phyloP scores from a whole-genome alignment of 1,140 invertebrate genomes.

The Achatina immaculata region DNA sequence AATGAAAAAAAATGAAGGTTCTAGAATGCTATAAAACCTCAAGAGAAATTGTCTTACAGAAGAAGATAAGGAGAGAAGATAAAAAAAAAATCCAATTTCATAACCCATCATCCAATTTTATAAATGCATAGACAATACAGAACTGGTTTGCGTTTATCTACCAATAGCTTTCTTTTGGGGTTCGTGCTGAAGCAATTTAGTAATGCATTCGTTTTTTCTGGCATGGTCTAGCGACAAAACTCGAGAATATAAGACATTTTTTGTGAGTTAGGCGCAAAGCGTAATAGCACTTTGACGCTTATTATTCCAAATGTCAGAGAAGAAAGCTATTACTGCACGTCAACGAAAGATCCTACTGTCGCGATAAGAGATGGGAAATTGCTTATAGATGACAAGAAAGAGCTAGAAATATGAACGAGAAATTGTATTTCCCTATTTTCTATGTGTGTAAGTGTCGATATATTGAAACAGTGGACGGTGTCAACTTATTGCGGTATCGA shows the following conservation, averaged over 20 bases:
- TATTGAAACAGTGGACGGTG: not conserved
- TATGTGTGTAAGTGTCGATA: not conserved
- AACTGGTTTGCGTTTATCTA: not conserved
- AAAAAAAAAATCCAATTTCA: not conserved
- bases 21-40: not conserved
- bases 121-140: not conserved
- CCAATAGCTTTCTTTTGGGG: not conserved
- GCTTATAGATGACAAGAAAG: not conserved
- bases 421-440: not conserved
- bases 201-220: slow-evolving; percentile 1
- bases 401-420: not conserved
- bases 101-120: not conserved
- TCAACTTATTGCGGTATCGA: not conserved
- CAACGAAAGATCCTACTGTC: not conserved
- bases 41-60: not conserved
- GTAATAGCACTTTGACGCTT: slow-evolving; percentile 7
- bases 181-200: not conserved
- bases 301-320: slow-evolving; percentile 4
- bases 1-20: too few species aligned
- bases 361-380: slow-evolving; percentile 9
- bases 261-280: not conserved
- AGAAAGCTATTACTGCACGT: not conserved
- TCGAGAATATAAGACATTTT: not conserved
- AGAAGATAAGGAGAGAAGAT: too few species aligned
- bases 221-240: not conserved